Evolutionary conservation across 2,888 invertebrate species (phyloP).

Genomic region (Drosophila sordidula): DNA sequence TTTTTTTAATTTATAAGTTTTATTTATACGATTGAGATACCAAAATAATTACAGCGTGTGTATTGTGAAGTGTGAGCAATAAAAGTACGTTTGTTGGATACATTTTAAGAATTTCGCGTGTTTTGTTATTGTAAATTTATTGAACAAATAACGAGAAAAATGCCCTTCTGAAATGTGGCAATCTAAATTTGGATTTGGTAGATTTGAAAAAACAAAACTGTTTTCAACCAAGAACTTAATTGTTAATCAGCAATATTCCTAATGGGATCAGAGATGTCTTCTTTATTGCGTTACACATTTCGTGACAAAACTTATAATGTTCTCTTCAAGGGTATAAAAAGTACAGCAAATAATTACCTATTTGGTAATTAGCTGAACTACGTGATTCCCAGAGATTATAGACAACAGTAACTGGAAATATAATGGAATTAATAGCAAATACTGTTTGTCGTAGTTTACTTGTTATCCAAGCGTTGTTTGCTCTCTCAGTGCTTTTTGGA

Average conservation of each 20-base stretch:
- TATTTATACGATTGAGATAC: constrained; percentile 61
- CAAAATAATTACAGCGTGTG: constrained; percentile 29
- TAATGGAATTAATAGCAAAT: neutral
- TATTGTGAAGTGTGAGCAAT: constrained; percentile 31
- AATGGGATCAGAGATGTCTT: neutral
- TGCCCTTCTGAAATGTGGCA: too few species aligned
- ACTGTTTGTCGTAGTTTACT: neutral
- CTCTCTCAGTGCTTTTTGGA: neutral
- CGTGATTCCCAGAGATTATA: neutral
- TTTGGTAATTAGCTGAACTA: neutral
- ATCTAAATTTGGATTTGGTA: too few species aligned
- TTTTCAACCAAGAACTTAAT: too few species aligned
- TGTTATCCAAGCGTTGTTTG: neutral
- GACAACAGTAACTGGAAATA: neutral
- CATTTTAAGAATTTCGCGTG: constrained; percentile 1
- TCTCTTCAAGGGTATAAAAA: neutral
- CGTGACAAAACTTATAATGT: neutral
- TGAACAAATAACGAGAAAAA: too few species aligned
- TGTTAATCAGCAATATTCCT: neutral
- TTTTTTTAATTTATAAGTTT: constrained; percentile 57
- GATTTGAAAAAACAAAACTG: too few species aligned
- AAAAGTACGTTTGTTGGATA: constrained; percentile 33
- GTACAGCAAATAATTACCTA: neutral
- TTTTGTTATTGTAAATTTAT: neutral
- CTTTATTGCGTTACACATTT: neutral